These are phyloP conservation scores for Pachyuromys duprasi DNA, from an alignment of 2,797 vertebrate genomes.

Conservation along the genomic window DNA sequence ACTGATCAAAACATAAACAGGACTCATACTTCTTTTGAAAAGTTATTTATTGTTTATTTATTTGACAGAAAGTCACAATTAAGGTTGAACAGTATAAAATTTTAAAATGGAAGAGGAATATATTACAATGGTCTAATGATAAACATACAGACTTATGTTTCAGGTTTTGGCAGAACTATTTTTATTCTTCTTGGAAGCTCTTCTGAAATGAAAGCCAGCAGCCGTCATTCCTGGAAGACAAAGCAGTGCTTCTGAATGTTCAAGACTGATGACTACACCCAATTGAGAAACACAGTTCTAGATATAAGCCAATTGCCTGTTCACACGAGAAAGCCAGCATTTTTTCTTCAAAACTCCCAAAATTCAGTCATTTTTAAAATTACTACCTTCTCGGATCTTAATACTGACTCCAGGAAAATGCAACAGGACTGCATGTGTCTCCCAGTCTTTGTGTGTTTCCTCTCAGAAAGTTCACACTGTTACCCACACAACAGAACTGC, in stretches of 20 bases:
- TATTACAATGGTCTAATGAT: conserved; percentile 17
- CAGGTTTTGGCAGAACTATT: conserved; percentile 44
- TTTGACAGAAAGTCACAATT: conserved; percentile 24
- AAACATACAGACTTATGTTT: conserved; percentile 58
- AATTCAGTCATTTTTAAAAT: conserved; percentile 57
- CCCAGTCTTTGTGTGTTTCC: conserved; percentile 60
- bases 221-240: conserved; percentile 51
- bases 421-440: conserved; percentile 36
- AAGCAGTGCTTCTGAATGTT: conserved; percentile 28
- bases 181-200: conserved; percentile 55
- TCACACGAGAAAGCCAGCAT: neutral
- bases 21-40: conserved; percentile 59
- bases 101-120: conserved; percentile 46
- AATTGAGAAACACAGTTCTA: conserved; percentile 21
- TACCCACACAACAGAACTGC: neutral
- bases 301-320: conserved; percentile 47
- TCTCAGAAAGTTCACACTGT: conserved; percentile 36
- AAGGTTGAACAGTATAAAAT: conserved; percentile 35
- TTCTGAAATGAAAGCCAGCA: conserved; percentile 49
- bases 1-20: conserved; percentile 36
- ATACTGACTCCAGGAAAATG: conserved; percentile 48
- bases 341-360: conserved; percentile 53
- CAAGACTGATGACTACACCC: conserved; percentile 9
- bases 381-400: conserved; percentile 62
- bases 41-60: conserved; percentile 48